These are phyloP conservation scores for Cabera pusaria DNA, from an alignment of 2,888 invertebrate species.

Conservation along the genomic window DNA sequence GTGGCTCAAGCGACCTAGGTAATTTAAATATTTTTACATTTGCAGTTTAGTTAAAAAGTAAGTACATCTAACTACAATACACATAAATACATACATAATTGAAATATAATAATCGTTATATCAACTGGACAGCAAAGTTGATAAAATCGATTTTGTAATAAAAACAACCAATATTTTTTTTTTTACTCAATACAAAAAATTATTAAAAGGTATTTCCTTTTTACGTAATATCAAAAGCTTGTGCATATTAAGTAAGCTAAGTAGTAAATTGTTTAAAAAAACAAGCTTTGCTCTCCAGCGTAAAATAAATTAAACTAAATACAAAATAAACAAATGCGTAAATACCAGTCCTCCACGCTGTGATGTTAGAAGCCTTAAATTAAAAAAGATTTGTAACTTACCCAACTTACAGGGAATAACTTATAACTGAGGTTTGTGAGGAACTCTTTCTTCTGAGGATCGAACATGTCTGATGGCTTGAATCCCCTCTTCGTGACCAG, in stretches of 20 bases:
- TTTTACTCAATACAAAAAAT: too few species aligned
- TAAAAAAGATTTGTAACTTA: conserved; percentile 77
- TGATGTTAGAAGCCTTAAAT: conserved; percentile 60
- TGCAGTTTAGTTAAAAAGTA: conserved; percentile 12
- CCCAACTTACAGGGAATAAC: conserved; percentile 92
- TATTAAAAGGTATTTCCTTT: too few species aligned
- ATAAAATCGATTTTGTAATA: not conserved
- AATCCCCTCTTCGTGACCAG: conserved; percentile 90
- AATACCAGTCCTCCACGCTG: conserved; percentile 49
- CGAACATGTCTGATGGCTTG: conserved; percentile 93
- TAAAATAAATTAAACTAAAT: conserved; percentile 15
- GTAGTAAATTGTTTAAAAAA: not conserved
- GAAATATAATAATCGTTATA: conserved; percentile 16
- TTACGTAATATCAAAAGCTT: too few species aligned
- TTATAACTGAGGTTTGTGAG: conserved; percentile 91
- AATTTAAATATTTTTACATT: not conserved
- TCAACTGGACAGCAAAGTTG: conserved; percentile 8
- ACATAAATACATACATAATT: not conserved
- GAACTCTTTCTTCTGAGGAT: conserved; percentile 91
- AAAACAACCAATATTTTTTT: too few species aligned
- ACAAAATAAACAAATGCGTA: conserved; percentile 25
- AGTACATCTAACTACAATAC: conserved; percentile 34
- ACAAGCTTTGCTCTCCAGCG: conserved; percentile 5
- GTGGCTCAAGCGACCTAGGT: too few species aligned
- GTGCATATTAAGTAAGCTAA: too few species aligned